These are phyloP conservation scores for Peromyscus eremicus DNA, from an alignment of 2,797 vertebrate species.

Conservation along the genomic window DNA sequence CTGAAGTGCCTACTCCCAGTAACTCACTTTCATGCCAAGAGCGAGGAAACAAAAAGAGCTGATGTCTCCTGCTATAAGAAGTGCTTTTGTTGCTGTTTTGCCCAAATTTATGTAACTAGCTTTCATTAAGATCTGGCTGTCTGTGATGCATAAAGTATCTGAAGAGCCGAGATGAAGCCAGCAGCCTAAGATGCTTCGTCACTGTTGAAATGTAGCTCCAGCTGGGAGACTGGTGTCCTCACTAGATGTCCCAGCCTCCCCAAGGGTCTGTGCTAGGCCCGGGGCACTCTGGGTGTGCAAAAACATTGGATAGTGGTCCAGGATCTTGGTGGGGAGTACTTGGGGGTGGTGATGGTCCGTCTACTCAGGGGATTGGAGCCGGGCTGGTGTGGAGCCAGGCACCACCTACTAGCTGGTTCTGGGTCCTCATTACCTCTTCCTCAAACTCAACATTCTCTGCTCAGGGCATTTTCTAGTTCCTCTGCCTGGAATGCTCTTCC, in stretches of 20 bases:
- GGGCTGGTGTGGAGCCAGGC: fast-evolving
- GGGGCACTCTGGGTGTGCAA: background rate
- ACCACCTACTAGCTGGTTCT: background rate
- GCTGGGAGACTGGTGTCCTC: slow-evolving; percentile 27
- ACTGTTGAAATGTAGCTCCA: background rate
- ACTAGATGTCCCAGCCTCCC: background rate
- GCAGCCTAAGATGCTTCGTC: slow-evolving; percentile 40
- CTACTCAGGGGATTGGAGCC: background rate
- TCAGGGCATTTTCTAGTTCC: background rate
- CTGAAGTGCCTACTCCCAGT: slow-evolving; percentile 42
- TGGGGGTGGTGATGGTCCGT: background rate
- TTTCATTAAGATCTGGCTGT: slow-evolving; percentile 76
- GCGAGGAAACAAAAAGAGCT: slow-evolving; percentile 60
- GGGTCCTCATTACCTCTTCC: background rate
- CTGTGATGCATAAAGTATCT: slow-evolving; percentile 55
- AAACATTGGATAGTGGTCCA: background rate
- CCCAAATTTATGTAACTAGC: slow-evolving; percentile 76
- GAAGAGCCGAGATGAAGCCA: slow-evolving; percentile 59
- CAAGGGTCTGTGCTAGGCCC: background rate
- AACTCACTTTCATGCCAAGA: slow-evolving; percentile 57
- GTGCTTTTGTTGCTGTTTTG: slow-evolving; percentile 76
- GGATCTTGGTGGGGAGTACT: background rate
- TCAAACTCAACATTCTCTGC: background rate
- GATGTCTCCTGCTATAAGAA: slow-evolving; percentile 66
- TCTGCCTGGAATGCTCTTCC: background rate